phyloP scores from a whole-genome alignment of 2,113 vertebrate genomes.

The Ailurus styani region DNA sequence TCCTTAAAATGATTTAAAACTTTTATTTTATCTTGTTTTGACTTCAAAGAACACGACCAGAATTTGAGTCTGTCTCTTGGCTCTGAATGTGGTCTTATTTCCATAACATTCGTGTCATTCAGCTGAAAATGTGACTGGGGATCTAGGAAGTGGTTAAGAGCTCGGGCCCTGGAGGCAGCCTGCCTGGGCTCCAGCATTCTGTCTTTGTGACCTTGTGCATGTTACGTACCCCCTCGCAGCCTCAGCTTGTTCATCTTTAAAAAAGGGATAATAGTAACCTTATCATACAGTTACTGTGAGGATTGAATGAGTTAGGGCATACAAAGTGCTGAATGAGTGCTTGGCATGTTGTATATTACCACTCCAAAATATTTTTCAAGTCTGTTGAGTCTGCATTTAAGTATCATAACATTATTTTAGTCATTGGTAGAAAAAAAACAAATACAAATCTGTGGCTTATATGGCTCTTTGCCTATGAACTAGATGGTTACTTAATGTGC shows the following conservation, averaged over 20 bases:
- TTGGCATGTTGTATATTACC: background rate
- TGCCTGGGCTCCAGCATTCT: background rate
- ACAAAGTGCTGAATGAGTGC: background rate
- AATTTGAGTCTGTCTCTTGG: background rate
- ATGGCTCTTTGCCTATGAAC: background rate
- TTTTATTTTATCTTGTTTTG: background rate
- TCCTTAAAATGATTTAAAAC: background rate
- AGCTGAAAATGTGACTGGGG: background rate
- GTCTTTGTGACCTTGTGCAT: background rate
- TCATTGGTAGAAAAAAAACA: background rate
- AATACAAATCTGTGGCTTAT: background rate
- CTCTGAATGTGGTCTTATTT: background rate
- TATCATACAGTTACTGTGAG: background rate
- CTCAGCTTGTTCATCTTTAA: background rate
- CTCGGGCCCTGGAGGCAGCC: background rate
- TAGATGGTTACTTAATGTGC: background rate
- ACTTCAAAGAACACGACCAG: background rate
- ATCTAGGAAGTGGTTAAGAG: background rate
- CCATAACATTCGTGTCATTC: background rate
- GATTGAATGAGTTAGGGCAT: background rate
- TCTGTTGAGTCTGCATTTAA: background rate
- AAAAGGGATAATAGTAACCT: background rate
- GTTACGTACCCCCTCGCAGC: background rate
- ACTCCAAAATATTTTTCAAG: background rate
- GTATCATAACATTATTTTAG: constrained; percentile 16